A percentile compares a stretch with the other conserved stretches of the same genome.
phyloP scores from a whole-genome alignment of 2,113 vertebrate genomes.

The Entomyzon cyanotis region DNA sequence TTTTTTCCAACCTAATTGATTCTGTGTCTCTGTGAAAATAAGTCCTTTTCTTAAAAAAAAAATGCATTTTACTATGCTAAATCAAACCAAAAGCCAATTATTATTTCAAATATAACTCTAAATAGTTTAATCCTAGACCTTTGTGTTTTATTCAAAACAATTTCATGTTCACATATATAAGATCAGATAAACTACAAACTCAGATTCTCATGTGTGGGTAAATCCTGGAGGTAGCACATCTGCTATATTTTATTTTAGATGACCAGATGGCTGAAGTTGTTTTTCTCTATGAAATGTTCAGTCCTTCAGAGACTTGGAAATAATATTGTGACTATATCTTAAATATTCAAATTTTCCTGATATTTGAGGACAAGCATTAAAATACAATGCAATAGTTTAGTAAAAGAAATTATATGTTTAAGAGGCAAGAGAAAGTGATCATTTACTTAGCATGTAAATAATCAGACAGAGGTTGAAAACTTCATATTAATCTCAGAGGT shows the following conservation, averaged over 20 bases:
- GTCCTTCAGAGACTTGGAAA: neutral
- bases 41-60: neutral
- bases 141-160: neutral
- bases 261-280: neutral
- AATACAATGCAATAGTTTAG: neutral
- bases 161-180: neutral
- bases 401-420: neutral
- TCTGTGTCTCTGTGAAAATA: neutral
- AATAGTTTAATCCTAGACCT: neutral
- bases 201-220: neutral
- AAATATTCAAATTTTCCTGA: neutral
- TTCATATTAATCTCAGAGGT: neutral
- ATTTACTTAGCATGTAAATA: neutral
- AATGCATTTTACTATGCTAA: neutral
- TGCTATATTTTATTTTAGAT: neutral
- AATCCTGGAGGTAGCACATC: neutral
- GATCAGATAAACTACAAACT: neutral
- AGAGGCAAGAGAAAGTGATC: neutral
- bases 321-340: neutral
- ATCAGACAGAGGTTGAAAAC: neutral
- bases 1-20: neutral
- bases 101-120: neutral
- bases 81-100: neutral
- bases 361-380: neutral
- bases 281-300: neutral